These are phyloP conservation scores for Brevimyrus niger DNA, from an alignment of 2,113 vertebrate species.

Conservation along the genomic window DNA sequence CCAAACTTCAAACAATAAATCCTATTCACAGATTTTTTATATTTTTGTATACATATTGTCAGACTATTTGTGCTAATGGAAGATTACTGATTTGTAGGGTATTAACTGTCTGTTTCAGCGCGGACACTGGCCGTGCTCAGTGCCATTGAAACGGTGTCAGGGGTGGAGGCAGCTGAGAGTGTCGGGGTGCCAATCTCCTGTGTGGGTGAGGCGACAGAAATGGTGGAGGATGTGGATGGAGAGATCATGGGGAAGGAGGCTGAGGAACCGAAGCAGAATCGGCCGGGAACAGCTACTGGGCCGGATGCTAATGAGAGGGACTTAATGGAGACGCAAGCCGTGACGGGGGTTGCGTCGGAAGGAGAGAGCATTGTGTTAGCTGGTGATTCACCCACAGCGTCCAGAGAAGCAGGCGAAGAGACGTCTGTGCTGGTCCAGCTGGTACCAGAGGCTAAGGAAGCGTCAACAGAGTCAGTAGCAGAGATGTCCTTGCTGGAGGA, in stretches of 20 bases:
- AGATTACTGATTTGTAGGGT: conserved; percentile 43
- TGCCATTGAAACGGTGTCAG: neutral
- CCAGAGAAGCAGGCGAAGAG: neutral
- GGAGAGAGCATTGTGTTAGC: neutral
- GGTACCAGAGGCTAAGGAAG: neutral
- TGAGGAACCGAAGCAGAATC: neutral
- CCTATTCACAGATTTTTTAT: neutral
- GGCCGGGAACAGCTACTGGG: neutral
- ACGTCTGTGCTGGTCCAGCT: neutral
- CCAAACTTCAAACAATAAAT: neutral
- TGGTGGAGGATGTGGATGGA: neutral
- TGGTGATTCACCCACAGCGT: neutral
- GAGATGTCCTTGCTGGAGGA: neutral
- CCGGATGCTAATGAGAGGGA: neutral
- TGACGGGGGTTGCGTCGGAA: neutral
- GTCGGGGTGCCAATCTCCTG: conserved; percentile 43
- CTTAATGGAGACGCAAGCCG: neutral
- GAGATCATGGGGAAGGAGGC: neutral
- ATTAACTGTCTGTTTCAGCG: conserved; percentile 61
- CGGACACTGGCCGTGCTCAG: neutral
- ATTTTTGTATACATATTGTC: neutral
- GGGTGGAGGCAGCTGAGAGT: neutral
- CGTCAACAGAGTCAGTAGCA: neutral
- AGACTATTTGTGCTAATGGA: neutral
- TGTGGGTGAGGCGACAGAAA: conserved; percentile 24